A percentile compares a stretch with the other conserved stretches of the same genome.
phyloP scores from a whole-genome alignment of 2,888 invertebrate genomes.

The Tachina fera region DNA sequence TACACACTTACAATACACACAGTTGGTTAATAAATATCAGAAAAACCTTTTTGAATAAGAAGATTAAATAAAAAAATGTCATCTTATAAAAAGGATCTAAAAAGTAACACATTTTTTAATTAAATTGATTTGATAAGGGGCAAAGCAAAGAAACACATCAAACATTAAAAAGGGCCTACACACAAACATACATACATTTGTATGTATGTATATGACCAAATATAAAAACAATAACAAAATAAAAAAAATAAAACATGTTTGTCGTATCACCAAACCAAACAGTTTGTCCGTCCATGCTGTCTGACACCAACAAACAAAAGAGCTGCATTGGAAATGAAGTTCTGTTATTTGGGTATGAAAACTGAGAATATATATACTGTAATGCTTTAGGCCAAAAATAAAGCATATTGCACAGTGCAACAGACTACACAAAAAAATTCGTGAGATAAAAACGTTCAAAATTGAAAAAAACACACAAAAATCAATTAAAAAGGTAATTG shows the following conservation, averaged over 20 bases:
- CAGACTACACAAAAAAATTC: background rate
- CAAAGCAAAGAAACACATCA: conserved; percentile 7
- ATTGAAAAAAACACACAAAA: background rate
- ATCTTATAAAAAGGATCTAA: conserved; percentile 54
- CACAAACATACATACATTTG: background rate
- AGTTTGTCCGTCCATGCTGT: background rate
- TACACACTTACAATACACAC: background rate
- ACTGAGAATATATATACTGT: background rate
- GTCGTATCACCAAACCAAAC: conserved; percentile 9
- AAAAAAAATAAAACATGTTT: background rate
- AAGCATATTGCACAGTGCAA: background rate
- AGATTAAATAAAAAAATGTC: conserved; percentile 29
- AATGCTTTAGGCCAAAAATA: background rate
- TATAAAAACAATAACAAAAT: background rate
- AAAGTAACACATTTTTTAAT: conserved; percentile 67
- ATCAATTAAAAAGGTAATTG: too few species aligned
- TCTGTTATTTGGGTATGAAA: conserved; percentile 33
- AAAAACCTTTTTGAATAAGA: conserved; percentile 3
- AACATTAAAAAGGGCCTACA: conserved; percentile 16
- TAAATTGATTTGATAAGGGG: conserved; percentile 67
- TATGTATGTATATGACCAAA: too few species aligned
- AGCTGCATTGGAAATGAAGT: conserved; percentile 7
- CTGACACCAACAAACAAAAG: background rate
- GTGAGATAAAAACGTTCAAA: too few species aligned
- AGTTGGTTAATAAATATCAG: conserved; percentile 46